Conservation (phyloP, 2,113 vertebrate species). For the Sialia sialis region DNA sequence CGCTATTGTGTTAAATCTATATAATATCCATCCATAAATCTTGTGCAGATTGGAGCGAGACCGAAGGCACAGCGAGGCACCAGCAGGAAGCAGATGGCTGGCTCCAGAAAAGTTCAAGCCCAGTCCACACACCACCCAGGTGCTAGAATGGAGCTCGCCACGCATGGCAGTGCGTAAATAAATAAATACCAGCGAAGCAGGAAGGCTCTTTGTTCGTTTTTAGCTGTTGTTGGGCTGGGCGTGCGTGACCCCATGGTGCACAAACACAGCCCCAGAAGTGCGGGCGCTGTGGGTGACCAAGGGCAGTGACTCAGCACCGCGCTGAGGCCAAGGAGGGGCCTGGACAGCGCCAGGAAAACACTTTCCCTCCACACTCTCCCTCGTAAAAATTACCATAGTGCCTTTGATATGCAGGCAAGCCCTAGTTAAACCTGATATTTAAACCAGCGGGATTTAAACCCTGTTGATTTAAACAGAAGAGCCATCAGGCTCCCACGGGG, state of each 20-base stretch:
- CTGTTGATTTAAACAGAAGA: background rate
- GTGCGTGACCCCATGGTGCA: background rate
- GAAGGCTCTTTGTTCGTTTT: background rate
- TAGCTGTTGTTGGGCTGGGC: background rate
- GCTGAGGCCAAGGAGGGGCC: background rate
- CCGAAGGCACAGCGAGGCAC: background rate
- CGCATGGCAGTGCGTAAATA: background rate
- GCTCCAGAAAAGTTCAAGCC: background rate
- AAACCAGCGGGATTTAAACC: background rate
- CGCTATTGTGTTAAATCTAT: slow-evolving; percentile 48
- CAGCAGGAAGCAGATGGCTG: background rate
- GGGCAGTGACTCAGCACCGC: slow-evolving; percentile 1
- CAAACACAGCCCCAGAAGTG: background rate
- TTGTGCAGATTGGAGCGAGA: background rate
- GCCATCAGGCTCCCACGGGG: background rate
- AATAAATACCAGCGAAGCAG: background rate
- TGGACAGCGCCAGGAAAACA: background rate
- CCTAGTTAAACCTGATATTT: slow-evolving; percentile 47
- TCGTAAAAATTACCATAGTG: slow-evolving; percentile 16
- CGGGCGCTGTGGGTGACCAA: background rate
- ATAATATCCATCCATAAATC: background rate
- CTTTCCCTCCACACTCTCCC: slow-evolving; percentile 21
- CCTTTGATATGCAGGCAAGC: slow-evolving; percentile 34
- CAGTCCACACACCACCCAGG: accelerated
- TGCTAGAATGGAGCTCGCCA: background rate